Evolutionary conservation across 2,888 invertebrate genomes (phyloP).

Genomic region (Athetis lepigone): DNA sequence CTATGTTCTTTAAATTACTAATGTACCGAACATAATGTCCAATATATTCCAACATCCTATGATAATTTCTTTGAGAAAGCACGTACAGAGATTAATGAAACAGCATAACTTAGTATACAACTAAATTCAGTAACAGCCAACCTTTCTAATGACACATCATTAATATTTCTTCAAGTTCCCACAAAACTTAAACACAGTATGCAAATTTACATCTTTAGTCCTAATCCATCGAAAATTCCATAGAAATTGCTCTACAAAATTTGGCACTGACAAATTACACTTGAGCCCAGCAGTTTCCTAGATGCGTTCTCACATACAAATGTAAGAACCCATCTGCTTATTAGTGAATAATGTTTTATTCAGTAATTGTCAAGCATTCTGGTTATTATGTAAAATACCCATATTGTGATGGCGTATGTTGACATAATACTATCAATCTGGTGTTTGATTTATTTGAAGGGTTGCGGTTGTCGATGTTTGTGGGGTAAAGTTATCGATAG

Average conservation of each 20-base stretch:
- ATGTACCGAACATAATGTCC: background rate
- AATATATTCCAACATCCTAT: constrained; percentile 13
- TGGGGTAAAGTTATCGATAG: constrained; percentile 55
- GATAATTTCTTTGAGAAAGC: background rate
- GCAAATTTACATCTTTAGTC: constrained; percentile 51
- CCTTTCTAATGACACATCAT: constrained; percentile 53
- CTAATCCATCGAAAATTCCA: constrained; percentile 70
- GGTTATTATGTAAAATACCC: constrained; percentile 86
- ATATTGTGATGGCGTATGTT: constrained; percentile 86
- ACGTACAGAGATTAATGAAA: constrained; percentile 28
- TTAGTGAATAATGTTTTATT: constrained; percentile 81
- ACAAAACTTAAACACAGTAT: constrained; percentile 51
- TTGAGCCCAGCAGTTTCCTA: constrained; percentile 59
- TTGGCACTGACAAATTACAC: constrained; percentile 87
- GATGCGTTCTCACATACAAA: constrained; percentile 81
- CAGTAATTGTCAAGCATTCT: constrained; percentile 85
- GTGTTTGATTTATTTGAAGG: constrained; percentile 82
- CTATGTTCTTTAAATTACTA: background rate
- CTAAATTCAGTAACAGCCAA: constrained; percentile 35
- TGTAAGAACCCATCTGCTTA: constrained; percentile 76
- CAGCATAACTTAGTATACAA: background rate
- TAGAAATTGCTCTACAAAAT: constrained; percentile 62
- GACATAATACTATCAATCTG: constrained; percentile 90
- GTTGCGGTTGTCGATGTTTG: constrained; percentile 50
- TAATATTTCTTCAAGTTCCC: constrained; percentile 60